A percentile compares a stretch with the other conserved stretches of the same genome.
Evolutionary conservation across 2,888 invertebrate genomes (phyloP).

Genomic region (Liodrosophila aerea): DNA sequence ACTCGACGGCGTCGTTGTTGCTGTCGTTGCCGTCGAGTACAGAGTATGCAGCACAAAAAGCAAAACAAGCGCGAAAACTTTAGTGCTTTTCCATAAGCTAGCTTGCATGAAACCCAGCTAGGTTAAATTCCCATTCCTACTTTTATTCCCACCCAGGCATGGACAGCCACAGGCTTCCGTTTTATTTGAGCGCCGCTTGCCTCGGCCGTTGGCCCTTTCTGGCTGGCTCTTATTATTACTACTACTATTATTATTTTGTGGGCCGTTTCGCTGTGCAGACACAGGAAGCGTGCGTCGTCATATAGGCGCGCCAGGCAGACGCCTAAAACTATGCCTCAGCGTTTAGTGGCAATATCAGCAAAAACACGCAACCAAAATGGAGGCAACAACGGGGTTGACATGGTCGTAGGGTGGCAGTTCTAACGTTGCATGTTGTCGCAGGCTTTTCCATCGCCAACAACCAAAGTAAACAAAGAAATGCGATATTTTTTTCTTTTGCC

Average conservation of each 20-base stretch:
- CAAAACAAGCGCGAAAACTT: conserved; percentile 53
- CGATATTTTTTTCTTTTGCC: conserved; percentile 42
- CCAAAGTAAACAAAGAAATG: conserved; percentile 68
- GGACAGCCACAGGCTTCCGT: conserved; percentile 27
- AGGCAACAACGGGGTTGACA: neutral
- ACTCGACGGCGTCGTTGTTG: neutral
- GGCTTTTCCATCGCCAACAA: conserved; percentile 36
- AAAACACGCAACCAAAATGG: conserved; percentile 55
- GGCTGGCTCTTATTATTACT: conserved; percentile 60
- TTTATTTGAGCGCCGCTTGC: conserved; percentile 58
- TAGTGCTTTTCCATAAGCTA: conserved; percentile 70
- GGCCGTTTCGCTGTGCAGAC: conserved; percentile 32
- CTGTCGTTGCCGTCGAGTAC: neutral
- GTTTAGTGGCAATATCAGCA: conserved; percentile 73
- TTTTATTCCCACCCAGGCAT: conserved; percentile 14
- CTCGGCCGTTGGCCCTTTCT: conserved; percentile 63
- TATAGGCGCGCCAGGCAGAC: conserved; percentile 75
- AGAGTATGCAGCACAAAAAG: conserved; percentile 30
- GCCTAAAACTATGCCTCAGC: conserved; percentile 74
- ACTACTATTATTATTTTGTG: conserved; percentile 68
- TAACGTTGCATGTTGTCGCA: conserved; percentile 64
- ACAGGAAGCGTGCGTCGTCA: conserved; percentile 70
- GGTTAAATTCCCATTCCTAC: neutral
- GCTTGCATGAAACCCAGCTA: conserved; percentile 28
- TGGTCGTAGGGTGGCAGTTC: neutral